A percentile compares a stretch with the other conserved stretches of the same genome.
Conservation (phyloP, 2,113 vertebrate species). For the Mastomys natalensis region DNA sequence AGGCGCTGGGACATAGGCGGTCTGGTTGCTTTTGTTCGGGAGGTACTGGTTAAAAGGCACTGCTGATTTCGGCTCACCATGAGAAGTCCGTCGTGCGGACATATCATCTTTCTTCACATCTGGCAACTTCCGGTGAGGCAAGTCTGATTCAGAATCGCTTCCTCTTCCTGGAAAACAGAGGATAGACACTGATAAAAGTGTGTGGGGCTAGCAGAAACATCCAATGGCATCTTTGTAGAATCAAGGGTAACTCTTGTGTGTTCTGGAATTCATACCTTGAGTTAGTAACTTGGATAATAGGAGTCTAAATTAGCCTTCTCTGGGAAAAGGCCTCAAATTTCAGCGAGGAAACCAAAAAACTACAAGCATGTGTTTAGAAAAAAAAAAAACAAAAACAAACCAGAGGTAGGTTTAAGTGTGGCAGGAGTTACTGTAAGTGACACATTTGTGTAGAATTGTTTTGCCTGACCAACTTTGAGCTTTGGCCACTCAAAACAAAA, state of each 20-base stretch:
- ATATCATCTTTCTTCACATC: constrained; percentile 98
- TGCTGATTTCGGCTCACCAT: constrained; percentile 92
- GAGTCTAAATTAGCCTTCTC: not conserved
- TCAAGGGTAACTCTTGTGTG: not conserved
- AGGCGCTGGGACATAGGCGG: constrained; percentile 91
- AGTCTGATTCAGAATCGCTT: constrained; percentile 96
- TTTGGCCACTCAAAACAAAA: not conserved
- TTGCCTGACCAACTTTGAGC: not conserved
- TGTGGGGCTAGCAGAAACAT: not conserved
- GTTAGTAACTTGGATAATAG: constrained; percentile 8
- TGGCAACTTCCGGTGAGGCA: constrained; percentile 93
- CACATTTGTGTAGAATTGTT: not conserved
- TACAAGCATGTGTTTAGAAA: not conserved
- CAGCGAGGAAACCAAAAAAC: not conserved
- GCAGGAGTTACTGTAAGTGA: constrained; percentile 1
- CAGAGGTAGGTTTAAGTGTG: not conserved
- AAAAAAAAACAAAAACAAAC: not conserved
- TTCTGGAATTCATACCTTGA: not conserved
- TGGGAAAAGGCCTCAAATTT: constrained; percentile 18
- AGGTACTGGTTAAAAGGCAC: constrained; percentile 99
- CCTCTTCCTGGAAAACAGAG: constrained; percentile 90
- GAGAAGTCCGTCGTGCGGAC: constrained; percentile 94
- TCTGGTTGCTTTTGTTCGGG: constrained; percentile 97
- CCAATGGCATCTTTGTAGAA: rapidly evolving
- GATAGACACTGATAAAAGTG: not conserved